Conservation (phyloP, 2,888 invertebrate genomes). For the Tridacna crocea region DNA sequence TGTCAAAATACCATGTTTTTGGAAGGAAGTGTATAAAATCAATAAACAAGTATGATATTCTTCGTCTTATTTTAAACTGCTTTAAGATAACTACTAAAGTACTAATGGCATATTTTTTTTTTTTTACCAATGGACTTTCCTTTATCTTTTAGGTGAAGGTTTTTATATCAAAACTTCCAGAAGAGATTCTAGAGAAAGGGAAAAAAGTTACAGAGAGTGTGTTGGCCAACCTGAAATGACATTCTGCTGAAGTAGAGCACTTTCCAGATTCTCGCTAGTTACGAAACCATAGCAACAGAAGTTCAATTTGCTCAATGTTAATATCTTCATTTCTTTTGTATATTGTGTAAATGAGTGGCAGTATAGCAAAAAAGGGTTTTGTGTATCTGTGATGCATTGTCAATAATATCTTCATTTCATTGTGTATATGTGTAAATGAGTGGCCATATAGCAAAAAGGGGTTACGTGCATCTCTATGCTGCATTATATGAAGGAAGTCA, state of each 20-base stretch:
- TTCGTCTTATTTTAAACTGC: too few relatives aligned
- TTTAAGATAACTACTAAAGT: too few relatives aligned
- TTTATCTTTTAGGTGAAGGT: slow-evolving; percentile 72
- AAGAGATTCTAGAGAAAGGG: slow-evolving; percentile 72
- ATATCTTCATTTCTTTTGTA: not conserved
- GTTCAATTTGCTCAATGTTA: not conserved
- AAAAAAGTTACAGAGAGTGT: slow-evolving; percentile 67
- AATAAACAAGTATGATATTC: too few relatives aligned
- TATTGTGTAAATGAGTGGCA: not conserved
- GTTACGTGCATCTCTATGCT: too few relatives aligned
- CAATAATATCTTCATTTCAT: not conserved
- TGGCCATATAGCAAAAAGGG: not conserved
- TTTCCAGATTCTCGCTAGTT: not conserved
- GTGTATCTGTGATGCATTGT: not conserved
- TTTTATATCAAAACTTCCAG: slow-evolving; percentile 74
- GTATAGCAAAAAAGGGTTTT: not conserved
- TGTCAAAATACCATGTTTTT: too few relatives aligned
- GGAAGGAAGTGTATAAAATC: too few relatives aligned
- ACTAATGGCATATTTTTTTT: too few relatives aligned
- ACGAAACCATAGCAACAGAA: not conserved
- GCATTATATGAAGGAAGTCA: not conserved
- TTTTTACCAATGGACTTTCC: too few relatives aligned
- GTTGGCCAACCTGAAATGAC: slow-evolving; percentile 57
- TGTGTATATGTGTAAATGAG: not conserved
- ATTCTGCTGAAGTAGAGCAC: not conserved